These are phyloP conservation scores for Ylistrum balloti DNA, from an alignment of 1,140 invertebrate species.

Conservation along the genomic window DNA sequence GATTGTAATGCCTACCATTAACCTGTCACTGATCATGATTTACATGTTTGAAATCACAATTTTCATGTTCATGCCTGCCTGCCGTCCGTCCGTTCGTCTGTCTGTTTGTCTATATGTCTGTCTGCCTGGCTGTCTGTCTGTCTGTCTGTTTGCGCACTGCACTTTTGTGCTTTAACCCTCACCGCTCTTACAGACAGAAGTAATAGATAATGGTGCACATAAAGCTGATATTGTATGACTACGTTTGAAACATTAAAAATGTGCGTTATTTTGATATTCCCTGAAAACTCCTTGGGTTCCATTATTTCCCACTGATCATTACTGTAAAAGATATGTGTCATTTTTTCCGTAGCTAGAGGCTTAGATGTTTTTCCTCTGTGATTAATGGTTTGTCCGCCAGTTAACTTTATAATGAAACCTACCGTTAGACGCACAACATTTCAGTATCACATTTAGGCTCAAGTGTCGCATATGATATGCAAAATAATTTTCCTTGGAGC, in stretches of 20 bases:
- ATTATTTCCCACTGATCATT: not conserved
- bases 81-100: too few species aligned
- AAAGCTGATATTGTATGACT: too few species aligned
- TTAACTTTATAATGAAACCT: not conserved
- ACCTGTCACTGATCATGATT: too few species aligned
- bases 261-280: not conserved
- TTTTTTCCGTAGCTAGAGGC: not conserved
- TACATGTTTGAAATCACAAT: too few species aligned
- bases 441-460: not conserved
- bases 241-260: slow-evolving; percentile 36
- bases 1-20: too few species aligned
- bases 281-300: not conserved
- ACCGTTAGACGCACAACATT: not conserved
- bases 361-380: not conserved
- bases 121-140: too few species aligned
- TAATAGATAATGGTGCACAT: too few species aligned
- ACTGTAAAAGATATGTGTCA: slow-evolving; percentile 7
- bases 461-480: not conserved
- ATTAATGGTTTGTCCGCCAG: not conserved
- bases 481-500: not conserved
- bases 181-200: too few species aligned
- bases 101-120: too few species aligned
- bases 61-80: too few species aligned
- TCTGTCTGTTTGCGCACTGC: too few species aligned
- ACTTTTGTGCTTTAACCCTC: too few species aligned